A percentile compares a stretch with the other conserved stretches of the same genome.
These are phyloP conservation scores for Coremacera marginata DNA, from an alignment of 2,888 invertebrate genomes.

Conservation along the genomic window DNA sequence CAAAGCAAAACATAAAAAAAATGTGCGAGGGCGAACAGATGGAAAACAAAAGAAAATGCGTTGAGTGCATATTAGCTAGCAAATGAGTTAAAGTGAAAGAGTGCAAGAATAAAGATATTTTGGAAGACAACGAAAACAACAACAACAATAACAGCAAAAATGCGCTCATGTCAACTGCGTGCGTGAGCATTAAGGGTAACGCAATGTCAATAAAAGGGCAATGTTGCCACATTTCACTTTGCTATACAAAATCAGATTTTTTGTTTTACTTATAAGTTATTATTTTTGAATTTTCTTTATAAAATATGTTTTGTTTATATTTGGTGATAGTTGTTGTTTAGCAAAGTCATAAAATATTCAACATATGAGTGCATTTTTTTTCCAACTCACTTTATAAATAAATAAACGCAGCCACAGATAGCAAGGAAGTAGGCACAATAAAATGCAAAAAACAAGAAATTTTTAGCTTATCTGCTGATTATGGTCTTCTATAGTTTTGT, in stretches of 20 bases:
- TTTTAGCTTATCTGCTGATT: no score
- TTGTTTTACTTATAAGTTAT: neutral
- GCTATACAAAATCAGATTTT: no score
- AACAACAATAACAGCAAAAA: neutral
- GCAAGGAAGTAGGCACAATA: no score
- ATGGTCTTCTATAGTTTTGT: no score
- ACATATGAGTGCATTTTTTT: neutral
- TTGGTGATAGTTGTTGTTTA: neutral
- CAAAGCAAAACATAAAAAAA: no score
- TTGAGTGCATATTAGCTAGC: no score
- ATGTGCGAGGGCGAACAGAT: no score
- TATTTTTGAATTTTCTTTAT: neutral
- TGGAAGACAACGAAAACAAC: neutral
- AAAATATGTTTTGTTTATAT: neutral
- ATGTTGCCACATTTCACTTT: slow-evolving; percentile 20
- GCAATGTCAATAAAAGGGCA: slow-evolving; percentile 30
- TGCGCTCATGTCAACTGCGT: neutral
- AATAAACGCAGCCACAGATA: neutral
- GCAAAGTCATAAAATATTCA: neutral
- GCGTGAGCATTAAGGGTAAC: slow-evolving; percentile 16
- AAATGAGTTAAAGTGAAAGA: no score
- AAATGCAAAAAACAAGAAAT: no score
- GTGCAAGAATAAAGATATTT: no score
- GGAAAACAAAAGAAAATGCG: no score
- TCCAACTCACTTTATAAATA: neutral